Percentiles rank a stretch among this genome's conserved stretches.
phyloP scores from a whole-genome alignment of 2,888 invertebrate species.

The Rhingia campestris region DNA sequence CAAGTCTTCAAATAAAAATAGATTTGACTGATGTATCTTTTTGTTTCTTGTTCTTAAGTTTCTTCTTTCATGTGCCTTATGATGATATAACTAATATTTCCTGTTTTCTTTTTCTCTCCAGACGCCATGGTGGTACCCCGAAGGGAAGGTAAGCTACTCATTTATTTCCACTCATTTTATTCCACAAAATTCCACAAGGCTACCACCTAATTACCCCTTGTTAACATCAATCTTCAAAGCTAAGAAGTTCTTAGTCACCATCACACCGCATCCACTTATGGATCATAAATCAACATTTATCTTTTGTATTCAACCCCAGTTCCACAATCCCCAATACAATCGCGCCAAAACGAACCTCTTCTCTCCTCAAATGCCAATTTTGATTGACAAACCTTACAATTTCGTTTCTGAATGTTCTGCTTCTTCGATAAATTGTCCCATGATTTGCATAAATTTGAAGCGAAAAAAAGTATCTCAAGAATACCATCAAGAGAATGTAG shows the following conservation, averaged over 20 bases:
- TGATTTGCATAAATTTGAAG: slow-evolving; percentile 68
- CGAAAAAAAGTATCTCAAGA: slow-evolving; percentile 49
- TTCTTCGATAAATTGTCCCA: slow-evolving; percentile 63
- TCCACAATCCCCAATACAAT: background rate
- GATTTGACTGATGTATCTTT: too few species aligned
- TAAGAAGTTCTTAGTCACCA: slow-evolving; percentile 40
- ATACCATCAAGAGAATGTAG: slow-evolving; percentile 61
- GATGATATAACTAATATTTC: background rate
- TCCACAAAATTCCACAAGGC: background rate
- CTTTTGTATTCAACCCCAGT: slow-evolving; percentile 51
- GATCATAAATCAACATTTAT: slow-evolving; percentile 60
- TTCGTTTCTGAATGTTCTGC: slow-evolving; percentile 2
- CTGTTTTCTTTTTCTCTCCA: slow-evolving; percentile 29
- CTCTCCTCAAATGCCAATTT: slow-evolving; percentile 59
- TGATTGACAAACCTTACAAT: slow-evolving; percentile 66
- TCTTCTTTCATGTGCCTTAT: background rate
- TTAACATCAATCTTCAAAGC: slow-evolving; percentile 12
- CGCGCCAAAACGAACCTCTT: background rate
- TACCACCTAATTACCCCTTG: slow-evolving; percentile 32
- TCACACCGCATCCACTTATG: slow-evolving; percentile 13
- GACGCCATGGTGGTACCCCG: slow-evolving; percentile 23
- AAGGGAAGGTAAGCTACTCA: slow-evolving; percentile 44
- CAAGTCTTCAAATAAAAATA: too few species aligned
- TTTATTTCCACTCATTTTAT: slow-evolving; percentile 3
- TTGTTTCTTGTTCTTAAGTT: too few species aligned